These are phyloP conservation scores for Polymixis flavicincta DNA, from an alignment of 2,888 invertebrate genomes.

Conservation along the genomic window DNA sequence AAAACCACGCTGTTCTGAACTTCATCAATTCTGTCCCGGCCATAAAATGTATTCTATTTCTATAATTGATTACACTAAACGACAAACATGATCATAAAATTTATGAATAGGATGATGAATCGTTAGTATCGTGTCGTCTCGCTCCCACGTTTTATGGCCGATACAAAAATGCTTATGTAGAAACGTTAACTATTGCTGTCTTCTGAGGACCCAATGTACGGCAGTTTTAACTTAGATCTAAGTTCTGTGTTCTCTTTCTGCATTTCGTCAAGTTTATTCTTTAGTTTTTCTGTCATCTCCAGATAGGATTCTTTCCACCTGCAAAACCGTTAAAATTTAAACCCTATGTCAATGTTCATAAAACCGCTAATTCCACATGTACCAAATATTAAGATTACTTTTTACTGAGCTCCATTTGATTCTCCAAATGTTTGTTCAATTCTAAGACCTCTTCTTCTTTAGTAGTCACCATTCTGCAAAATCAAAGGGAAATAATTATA, in stretches of 20 bases:
- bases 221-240: conserved; percentile 79
- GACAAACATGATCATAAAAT: background rate
- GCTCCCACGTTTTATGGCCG: background rate
- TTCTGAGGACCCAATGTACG: conserved; percentile 71
- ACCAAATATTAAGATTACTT: conserved; percentile 77
- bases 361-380: too few species aligned
- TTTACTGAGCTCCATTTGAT: conserved; percentile 91
- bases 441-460: conserved; percentile 87
- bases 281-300: conserved; percentile 91
- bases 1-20: background rate
- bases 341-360: too few species aligned
- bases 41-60: conserved; percentile 7
- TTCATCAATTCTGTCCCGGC: background rate
- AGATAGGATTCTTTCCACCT: conserved; percentile 93
- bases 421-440: conserved; percentile 90
- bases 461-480: conserved; percentile 85
- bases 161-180: background rate
- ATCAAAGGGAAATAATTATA: background rate
- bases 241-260: conserved; percentile 89
- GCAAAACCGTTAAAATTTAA: conserved; percentile 53
- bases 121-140: background rate
- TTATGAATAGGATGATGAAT: background rate
- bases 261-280: conserved; percentile 89
- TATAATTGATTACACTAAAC: background rate
- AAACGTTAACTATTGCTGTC: conserved; percentile 75